Base-by-base conservation (phyloP, 2,888 invertebrate genomes). In the Polydesmus complanatus region DNA sequence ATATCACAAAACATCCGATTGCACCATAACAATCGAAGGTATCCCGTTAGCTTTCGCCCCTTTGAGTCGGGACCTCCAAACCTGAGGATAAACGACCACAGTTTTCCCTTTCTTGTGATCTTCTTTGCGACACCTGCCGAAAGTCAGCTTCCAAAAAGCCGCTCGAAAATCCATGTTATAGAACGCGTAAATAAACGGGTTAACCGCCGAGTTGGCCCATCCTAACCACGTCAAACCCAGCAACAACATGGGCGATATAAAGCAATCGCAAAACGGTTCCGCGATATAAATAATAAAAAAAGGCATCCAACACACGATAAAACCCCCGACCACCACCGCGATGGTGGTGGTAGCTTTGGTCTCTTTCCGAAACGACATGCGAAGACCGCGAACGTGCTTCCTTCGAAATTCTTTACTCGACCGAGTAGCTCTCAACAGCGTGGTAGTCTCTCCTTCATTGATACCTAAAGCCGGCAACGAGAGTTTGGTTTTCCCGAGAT, bases 181-280 rank as follows among this genome's bases (percentile, higher is more conserved):
- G 70, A 90, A 90, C 22, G 90, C 89, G 70, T 90, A 91, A 68
- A 91, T 91, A 71, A 90, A 89, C 0, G 90, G 90, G 75, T 91
- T 91, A 65, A 91, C 88, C 2, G 88, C 88, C 0, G 88, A 88
- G 72, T 90, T 91, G 68, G 88, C 84, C 88, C 90, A 91, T 73
- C 79, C 91, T 50, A 91, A 76, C 90, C 90, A 91, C 1, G 88
- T 89, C 58, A 90, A 75, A 59, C 85, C 82, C 54, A 83, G 83
- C 81, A 86, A 84, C 58, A 88, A 72, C 2, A 81, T 78, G 0
- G 63, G 54, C n/a, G 70, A 65, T 54, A 62, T 55, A 48, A 78
- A 77, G 63, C 79, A 80, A 0, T 82, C 81, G 59, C 88, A 79
- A 69, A 90, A 89, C 3, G 90, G 89, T 1, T 84, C 86, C 1